A percentile compares a stretch with the other conserved stretches of the same genome.
Conservation (phyloP, 2,113 vertebrate species). For the Electrona antarctica region DNA sequence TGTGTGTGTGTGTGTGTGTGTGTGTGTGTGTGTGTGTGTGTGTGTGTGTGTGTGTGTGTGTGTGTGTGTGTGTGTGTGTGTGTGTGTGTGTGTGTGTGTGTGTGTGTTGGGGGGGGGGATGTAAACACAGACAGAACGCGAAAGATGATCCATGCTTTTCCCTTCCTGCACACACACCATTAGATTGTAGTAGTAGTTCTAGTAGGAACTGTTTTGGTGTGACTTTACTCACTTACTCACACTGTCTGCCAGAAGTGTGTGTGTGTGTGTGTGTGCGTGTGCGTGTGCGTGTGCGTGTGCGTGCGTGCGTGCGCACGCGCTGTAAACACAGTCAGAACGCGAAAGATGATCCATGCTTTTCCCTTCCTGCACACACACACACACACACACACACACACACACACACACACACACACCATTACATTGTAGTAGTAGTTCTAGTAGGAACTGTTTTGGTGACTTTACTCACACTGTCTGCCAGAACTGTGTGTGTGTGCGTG, state of each 20-base stretch:
- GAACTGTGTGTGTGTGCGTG: background rate
- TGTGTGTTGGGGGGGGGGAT: conserved; percentile 9
- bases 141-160: conserved; percentile 51
- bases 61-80: conserved; percentile 11
- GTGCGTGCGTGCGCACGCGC: conserved; percentile 61
- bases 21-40: conserved; percentile 2
- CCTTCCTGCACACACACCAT: conserved; percentile 11
- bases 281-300: conserved; percentile 15
- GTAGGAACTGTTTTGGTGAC: too few relatives aligned
- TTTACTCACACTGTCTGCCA: background rate
- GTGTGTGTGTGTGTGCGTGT: background rate
- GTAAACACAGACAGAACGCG: conserved; percentile 49
- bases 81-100: conserved; percentile 8
- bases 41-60: background rate
- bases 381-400: too few relatives aligned
- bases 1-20: too few relatives aligned
- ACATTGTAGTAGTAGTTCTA: too few relatives aligned
- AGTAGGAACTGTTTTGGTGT: conserved; percentile 6
- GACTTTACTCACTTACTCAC: too few relatives aligned
- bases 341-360: conserved; percentile 48
- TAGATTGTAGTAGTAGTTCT: too few relatives aligned
- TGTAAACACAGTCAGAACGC: conserved; percentile 51
- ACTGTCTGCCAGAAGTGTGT: background rate
- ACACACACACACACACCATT: too few relatives aligned
- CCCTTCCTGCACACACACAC: conserved; percentile 11